phyloP scores from a whole-genome alignment of 2,113 vertebrate species.

The Lathamus discolor region DNA sequence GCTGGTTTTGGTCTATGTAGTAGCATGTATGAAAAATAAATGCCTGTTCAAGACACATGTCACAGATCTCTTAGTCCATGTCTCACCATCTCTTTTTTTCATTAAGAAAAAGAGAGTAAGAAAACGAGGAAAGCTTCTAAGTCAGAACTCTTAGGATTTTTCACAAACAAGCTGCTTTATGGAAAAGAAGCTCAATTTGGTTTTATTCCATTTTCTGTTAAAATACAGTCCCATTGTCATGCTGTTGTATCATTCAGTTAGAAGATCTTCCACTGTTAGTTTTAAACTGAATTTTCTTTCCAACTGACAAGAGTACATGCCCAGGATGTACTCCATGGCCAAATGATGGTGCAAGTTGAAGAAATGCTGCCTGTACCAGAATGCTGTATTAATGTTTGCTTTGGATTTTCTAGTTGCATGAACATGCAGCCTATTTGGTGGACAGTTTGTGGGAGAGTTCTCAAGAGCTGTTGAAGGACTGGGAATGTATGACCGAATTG shows the following conservation, averaged over 20 bases:
- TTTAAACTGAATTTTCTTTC: not conserved
- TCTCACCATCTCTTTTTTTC: not conserved
- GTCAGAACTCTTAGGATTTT: not conserved
- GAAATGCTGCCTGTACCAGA: not conserved
- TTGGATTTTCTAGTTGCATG: constrained; percentile 87
- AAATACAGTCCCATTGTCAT: not conserved
- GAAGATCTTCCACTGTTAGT: not conserved
- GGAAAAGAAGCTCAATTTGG: not conserved
- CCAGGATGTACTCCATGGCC: not conserved
- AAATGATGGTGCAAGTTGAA: not conserved
- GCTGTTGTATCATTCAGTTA: not conserved
- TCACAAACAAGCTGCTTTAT: not conserved
- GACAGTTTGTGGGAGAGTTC: constrained; percentile 99
- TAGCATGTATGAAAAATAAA: not conserved
- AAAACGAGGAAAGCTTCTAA: not conserved
- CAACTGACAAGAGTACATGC: accelerated
- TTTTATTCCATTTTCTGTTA: not conserved
- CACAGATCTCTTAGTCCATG: not conserved
- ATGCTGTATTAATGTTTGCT: constrained; percentile 23
- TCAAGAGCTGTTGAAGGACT: constrained; percentile 97
- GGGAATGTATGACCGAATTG: constrained; percentile 98
- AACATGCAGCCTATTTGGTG: constrained; percentile 97
- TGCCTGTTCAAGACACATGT: not conserved
- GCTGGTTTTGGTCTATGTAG: not conserved
- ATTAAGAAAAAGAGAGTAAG: not conserved